Conservation (phyloP, 2,113 vertebrate genomes). For the Pyrgilauda ruficollis region DNA sequence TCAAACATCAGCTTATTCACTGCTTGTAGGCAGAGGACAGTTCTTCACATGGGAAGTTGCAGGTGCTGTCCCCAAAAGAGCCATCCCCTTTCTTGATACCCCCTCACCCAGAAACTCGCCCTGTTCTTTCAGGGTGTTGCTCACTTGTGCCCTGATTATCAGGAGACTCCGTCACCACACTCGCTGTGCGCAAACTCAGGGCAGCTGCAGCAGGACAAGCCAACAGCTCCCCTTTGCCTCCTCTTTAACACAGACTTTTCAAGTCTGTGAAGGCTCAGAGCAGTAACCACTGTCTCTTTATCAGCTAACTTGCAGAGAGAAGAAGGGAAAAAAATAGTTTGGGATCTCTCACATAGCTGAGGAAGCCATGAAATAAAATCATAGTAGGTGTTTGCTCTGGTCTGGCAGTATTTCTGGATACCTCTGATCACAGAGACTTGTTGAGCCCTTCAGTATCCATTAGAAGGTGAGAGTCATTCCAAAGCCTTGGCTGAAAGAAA, state of each 20-base stretch:
- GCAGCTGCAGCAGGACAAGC: neutral
- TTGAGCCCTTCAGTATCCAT: neutral
- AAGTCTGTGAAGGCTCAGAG: neutral
- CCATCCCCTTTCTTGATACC: neutral
- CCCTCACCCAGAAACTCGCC: neutral
- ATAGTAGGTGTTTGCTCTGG: neutral
- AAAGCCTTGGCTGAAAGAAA: neutral
- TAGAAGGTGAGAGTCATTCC: neutral
- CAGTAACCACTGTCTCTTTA: neutral
- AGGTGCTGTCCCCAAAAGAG: neutral
- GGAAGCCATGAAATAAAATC: neutral
- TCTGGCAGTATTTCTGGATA: neutral
- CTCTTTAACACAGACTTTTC: neutral
- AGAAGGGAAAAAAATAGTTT: neutral
- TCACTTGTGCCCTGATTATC: accelerated
- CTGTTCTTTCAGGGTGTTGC: neutral
- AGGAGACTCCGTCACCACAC: neutral
- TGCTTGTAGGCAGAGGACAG: neutral
- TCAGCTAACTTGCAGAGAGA: neutral
- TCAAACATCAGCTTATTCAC: neutral
- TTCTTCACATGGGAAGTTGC: neutral
- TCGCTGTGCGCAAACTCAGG: accelerated
- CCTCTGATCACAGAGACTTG: neutral
- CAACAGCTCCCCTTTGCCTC: neutral
- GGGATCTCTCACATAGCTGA: neutral